Evolutionary conservation across 2,888 invertebrate species (phyloP).

Genomic region (Thymelicus acteon): DNA sequence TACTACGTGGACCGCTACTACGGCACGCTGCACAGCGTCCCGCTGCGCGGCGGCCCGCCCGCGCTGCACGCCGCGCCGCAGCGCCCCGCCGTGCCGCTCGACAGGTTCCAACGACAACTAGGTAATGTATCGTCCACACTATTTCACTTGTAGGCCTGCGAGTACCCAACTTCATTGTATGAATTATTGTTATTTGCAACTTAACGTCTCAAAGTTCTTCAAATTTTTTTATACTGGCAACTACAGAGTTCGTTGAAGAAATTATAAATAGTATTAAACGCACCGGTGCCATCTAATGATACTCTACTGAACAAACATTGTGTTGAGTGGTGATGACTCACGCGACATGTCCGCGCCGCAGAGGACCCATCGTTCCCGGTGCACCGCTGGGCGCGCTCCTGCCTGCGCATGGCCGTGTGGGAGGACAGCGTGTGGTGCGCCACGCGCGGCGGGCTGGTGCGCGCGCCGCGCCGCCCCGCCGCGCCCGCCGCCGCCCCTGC

Average conservation of each 20-base stretch:
- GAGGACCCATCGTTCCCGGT: slow-evolving; percentile 37
- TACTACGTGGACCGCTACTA: slow-evolving; percentile 95
- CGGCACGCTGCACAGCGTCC: slow-evolving; percentile 88
- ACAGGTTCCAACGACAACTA: neutral
- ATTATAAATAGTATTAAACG: too few species aligned
- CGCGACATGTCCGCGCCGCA: neutral
- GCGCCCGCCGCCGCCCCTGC: slow-evolving; percentile 39
- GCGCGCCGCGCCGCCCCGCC: slow-evolving; percentile 55
- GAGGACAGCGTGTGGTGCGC: slow-evolving; percentile 74
- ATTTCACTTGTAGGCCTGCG: too few species aligned
- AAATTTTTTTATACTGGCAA: too few species aligned
- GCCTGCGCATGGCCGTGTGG: slow-evolving; percentile 63
- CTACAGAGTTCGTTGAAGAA: too few species aligned
- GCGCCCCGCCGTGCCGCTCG: slow-evolving; percentile 43
- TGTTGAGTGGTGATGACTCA: too few species aligned
- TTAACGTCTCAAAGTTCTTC: too few species aligned
- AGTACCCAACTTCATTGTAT: too few species aligned
- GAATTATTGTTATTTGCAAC: too few species aligned
- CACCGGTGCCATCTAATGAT: too few species aligned
- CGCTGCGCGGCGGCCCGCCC: slow-evolving; percentile 88
- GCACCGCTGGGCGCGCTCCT: slow-evolving; percentile 50
- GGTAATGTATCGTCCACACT: neutral
- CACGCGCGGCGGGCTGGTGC: slow-evolving; percentile 59
- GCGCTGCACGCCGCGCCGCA: slow-evolving; percentile 52
- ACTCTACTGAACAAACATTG: too few species aligned